Evolutionary conservation across 2,797 vertebrate genomes (phyloP).

Genomic region (Poecilia velifera): DNA sequence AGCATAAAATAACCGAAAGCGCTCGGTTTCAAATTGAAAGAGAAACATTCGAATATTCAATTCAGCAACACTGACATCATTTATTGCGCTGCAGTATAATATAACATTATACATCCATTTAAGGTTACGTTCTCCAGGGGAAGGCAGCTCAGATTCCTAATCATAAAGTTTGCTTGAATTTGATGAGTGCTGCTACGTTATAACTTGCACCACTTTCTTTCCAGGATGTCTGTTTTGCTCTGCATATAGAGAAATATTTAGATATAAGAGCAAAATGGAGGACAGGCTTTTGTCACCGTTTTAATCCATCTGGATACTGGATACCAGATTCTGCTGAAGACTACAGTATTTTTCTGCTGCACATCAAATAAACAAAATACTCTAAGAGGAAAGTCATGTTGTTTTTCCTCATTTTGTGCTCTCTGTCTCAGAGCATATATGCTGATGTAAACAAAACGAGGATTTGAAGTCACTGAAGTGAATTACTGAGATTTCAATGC

Average conservation of each 20-base stretch:
- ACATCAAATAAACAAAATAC: conserved; percentile 56
- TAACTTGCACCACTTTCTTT: neutral
- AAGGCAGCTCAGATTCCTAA: conserved; percentile 5
- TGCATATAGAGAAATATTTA: conserved; percentile 4
- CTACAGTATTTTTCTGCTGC: conserved; percentile 57
- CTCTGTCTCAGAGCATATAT: conserved; percentile 17
- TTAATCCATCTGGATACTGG: conserved; percentile 23
- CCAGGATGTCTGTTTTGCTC: neutral
- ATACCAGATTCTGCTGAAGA: conserved; percentile 6
- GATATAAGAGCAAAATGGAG: conserved; percentile 8
- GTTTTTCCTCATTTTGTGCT: conserved; percentile 45
- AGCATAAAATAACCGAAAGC: neutral
- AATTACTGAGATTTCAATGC: conserved; percentile 5
- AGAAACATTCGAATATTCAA: conserved; percentile 1
- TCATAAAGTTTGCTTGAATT: conserved; percentile 33
- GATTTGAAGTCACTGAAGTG: conserved; percentile 20
- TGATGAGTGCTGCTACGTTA: conserved; percentile 2
- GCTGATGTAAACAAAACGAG: conserved; percentile 15
- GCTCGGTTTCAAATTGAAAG: conserved; percentile 2
- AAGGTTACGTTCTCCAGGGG: neutral
- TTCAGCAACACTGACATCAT: neutral
- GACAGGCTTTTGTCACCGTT: conserved; percentile 32
- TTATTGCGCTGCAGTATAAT: conserved; percentile 12
- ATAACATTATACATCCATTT: conserved; percentile 3
- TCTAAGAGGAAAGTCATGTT: conserved; percentile 23